A percentile compares a stretch with the other conserved stretches of the same genome.
Conservation (phyloP, 2,113 vertebrate genomes). For the Brachyhypopomus occidentalis region DNA sequence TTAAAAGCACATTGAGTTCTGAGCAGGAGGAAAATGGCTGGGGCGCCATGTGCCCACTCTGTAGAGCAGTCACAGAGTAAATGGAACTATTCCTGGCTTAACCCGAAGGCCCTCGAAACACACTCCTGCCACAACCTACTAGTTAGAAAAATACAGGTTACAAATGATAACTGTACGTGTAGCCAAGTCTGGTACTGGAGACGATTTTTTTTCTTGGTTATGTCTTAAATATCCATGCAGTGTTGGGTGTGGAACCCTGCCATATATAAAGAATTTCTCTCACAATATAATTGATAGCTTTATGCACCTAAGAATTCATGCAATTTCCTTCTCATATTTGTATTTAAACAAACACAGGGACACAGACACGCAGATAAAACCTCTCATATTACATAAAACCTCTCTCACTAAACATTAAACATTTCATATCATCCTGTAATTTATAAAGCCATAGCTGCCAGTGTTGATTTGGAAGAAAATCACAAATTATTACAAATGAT, state of each 20-base stretch:
- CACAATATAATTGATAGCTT: not conserved
- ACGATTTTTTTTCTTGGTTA: not conserved
- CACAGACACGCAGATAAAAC: no score
- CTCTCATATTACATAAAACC: no score
- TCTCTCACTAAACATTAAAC: no score
- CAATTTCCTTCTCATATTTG: not conserved
- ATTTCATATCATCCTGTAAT: no score
- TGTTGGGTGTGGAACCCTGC: not conserved
- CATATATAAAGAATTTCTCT: not conserved
- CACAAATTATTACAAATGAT: not conserved
- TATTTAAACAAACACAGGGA: not conserved
- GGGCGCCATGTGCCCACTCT: not conserved
- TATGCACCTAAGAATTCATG: not conserved
- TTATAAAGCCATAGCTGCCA: no score
- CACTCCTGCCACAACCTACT: not conserved
- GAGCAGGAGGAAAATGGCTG: not conserved
- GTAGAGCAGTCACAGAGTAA: conserved; percentile 6
- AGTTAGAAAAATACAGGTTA: conserved; percentile 20
- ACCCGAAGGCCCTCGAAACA: not conserved
- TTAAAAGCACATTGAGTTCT: not conserved
- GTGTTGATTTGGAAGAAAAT: not conserved
- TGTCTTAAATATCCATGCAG: not conserved
- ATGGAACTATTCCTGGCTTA: not conserved
- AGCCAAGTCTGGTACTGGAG: not conserved
- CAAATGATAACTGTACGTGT: conserved; percentile 1